Evolutionary conservation across 2,888 invertebrate species (phyloP).

Genomic region (Tetragonula carbonaria): DNA sequence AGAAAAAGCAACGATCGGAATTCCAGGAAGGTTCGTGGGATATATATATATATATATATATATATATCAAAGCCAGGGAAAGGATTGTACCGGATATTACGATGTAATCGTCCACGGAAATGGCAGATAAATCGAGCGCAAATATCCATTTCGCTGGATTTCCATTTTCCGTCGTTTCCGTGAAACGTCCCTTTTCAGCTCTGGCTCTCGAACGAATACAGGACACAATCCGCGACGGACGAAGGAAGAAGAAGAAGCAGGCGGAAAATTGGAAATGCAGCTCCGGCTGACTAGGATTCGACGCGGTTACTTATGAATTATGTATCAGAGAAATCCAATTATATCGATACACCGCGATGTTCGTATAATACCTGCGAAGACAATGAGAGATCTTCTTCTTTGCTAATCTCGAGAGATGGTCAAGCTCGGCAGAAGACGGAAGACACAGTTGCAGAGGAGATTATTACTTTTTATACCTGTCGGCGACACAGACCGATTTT

Average conservation of each 20-base stretch:
- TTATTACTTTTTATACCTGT: too few relatives aligned
- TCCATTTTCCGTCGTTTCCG: slow-evolving; percentile 11
- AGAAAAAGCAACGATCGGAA: background rate
- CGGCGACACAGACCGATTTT: too few relatives aligned
- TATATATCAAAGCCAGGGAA: background rate
- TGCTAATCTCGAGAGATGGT: slow-evolving; percentile 12
- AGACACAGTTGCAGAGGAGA: too few relatives aligned
- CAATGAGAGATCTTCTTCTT: background rate
- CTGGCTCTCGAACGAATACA: background rate
- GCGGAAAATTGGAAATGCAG: background rate
- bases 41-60: background rate
- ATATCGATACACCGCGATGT: slow-evolving; percentile 3
- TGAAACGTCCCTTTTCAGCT: background rate
- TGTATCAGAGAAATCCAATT: slow-evolving; percentile 52
- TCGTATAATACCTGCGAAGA: background rate
- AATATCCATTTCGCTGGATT: slow-evolving; percentile 17
- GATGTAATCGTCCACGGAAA: slow-evolving; percentile 36
- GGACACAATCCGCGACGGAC: background rate
- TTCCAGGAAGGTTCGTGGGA: background rate
- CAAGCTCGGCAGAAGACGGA: too few relatives aligned
- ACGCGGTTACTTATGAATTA: slow-evolving; percentile 28
- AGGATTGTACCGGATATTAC: slow-evolving; percentile 27
- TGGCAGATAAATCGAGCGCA: slow-evolving; percentile 39
- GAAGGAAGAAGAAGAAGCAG: background rate
- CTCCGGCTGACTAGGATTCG: background rate